Conservation (phyloP, 2,113 vertebrate genomes). For the Phyllostomus discolor region DNA sequence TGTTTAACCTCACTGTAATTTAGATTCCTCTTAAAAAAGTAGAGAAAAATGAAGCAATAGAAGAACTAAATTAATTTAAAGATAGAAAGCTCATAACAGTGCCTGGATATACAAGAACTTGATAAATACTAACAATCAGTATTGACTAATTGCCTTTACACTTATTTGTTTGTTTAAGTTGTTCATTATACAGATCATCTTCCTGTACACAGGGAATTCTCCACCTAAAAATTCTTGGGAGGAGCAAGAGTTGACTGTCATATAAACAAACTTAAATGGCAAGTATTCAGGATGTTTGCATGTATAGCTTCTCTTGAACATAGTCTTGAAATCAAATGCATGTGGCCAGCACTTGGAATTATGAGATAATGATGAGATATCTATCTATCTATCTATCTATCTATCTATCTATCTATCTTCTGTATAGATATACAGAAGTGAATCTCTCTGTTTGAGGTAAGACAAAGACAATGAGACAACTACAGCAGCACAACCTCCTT, state of each 20-base stretch:
- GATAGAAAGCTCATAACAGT: background rate
- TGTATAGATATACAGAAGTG: background rate
- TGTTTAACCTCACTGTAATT: constrained; percentile 5
- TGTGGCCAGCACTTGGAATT: background rate
- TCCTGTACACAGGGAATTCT: background rate
- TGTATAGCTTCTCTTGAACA: background rate
- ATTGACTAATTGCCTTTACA: background rate
- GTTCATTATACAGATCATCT: background rate
- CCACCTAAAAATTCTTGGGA: background rate
- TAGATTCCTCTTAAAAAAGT: background rate
- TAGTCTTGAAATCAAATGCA: background rate
- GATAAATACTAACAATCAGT: background rate
- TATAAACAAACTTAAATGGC: background rate
- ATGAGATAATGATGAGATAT: background rate
- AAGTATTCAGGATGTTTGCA: background rate
- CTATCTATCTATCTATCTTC: too few relatives aligned
- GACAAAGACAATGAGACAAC: background rate
- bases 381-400: too few relatives aligned
- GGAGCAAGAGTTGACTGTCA: background rate
- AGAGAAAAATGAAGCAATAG: background rate
- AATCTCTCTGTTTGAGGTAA: background rate
- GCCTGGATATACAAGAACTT: background rate
- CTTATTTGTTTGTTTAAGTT: background rate
- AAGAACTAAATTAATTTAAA: background rate
- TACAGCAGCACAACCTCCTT: background rate